These are phyloP conservation scores for Scrobipalpa atriplicella DNA, from an alignment of 2,888 invertebrate species.

Conservation along the genomic window DNA sequence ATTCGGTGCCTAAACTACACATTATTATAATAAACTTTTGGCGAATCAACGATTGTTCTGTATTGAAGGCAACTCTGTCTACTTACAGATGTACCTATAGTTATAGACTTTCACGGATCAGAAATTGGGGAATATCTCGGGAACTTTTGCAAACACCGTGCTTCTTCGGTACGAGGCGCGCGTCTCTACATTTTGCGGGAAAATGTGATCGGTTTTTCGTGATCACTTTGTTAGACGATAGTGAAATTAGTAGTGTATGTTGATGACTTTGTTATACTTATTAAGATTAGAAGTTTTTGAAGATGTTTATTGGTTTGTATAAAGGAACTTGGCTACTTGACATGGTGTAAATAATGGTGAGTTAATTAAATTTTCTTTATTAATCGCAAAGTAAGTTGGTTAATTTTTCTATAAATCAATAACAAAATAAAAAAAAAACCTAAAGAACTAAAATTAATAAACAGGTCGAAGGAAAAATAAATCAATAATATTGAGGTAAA, in stretches of 20 bases:
- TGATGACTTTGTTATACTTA: neutral
- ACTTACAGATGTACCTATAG: neutral
- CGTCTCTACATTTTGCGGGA: slow-evolving; percentile 31
- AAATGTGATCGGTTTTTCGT: neutral
- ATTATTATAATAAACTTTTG: neutral
- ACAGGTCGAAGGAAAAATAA: too few species aligned
- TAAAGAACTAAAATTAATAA: too few species aligned
- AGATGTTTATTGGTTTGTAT: too few species aligned
- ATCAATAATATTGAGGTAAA: too few species aligned
- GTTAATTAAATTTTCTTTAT: too few species aligned
- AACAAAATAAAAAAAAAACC: too few species aligned
- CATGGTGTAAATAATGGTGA: too few species aligned
- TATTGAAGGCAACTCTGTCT: neutral
- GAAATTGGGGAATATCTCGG: slow-evolving; percentile 32
- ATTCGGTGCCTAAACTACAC: too few species aligned
- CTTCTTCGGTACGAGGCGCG: slow-evolving; percentile 36
- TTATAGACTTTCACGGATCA: slow-evolving; percentile 39
- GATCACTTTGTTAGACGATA: neutral
- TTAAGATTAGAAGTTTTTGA: too few species aligned
- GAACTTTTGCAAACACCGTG: slow-evolving; percentile 38
- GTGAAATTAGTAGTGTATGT: neutral
- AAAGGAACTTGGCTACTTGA: too few species aligned
- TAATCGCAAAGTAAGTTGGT: too few species aligned
- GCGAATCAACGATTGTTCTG: neutral
- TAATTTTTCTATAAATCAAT: too few species aligned